phyloP scores from a whole-genome alignment of 2,113 vertebrate species.

The Centropus bengalensis region DNA sequence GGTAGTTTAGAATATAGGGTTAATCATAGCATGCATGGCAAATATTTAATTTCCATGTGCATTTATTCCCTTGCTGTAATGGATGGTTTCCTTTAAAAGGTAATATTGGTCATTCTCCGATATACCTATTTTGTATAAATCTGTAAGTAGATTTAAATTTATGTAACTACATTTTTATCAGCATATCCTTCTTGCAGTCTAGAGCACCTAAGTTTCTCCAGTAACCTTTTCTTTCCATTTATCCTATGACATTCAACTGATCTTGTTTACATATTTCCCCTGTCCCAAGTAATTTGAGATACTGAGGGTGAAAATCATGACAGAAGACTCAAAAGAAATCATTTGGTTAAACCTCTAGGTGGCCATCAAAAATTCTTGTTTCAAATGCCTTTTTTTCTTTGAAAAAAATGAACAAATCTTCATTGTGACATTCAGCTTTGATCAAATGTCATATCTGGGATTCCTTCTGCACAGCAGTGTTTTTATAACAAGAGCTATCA shows the following conservation, averaged over 20 bases:
- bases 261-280: neutral
- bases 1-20: neutral
- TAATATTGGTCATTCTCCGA: accelerated
- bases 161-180: neutral
- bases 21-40: neutral
- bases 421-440: constrained; percentile 30
- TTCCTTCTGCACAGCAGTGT: constrained; percentile 9
- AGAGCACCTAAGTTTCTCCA: neutral
- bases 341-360: constrained; percentile 34
- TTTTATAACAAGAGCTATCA: neutral
- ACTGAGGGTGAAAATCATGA: neutral
- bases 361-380: constrained; percentile 18
- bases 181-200: neutral
- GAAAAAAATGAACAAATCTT: neutral
- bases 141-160: neutral
- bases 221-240: neutral
- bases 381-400: neutral
- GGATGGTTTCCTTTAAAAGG: neutral
- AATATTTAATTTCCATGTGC: neutral
- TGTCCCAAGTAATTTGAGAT: neutral
- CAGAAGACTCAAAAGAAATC: neutral
- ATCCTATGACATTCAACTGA: neutral
- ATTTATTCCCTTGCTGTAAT: neutral
- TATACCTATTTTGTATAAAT: neutral
- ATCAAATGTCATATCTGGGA: constrained; percentile 42